Percentiles rank a stretch among this genome's conserved stretches.
Evolutionary conservation across 1,140 invertebrate genomes (phyloP).

Genomic region (Hirudo medicinalis): DNA sequence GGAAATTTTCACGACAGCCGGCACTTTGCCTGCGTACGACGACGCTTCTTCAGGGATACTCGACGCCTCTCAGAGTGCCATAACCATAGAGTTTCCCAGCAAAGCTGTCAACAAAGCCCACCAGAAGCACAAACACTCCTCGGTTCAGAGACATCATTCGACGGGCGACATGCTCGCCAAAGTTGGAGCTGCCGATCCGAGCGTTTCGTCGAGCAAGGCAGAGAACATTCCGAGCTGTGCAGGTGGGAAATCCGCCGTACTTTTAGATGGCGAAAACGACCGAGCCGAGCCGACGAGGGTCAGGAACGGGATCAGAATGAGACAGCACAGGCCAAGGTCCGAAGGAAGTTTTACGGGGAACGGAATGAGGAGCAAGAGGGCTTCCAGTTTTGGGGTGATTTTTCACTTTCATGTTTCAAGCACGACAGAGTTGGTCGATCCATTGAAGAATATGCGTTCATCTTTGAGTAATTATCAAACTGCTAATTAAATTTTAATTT

Average conservation of each 20-base stretch:
- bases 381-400: constrained; percentile 38
- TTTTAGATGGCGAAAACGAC: not conserved
- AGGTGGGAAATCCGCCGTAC: not conserved
- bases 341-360: constrained; percentile 34
- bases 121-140: constrained; percentile 25
- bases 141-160: constrained; percentile 39
- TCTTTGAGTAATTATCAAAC: too few relatives aligned
- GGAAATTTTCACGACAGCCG: not conserved
- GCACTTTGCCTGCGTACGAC: not conserved
- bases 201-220: too few relatives aligned
- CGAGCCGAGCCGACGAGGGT: constrained; percentile 7
- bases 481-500: too few relatives aligned
- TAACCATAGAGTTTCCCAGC: not conserved
- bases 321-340: constrained; percentile 31
- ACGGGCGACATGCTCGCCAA: constrained; percentile 19
- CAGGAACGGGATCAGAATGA: constrained; percentile 22
- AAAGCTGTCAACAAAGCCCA: not conserved
- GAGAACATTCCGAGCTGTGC: not conserved
- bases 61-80: not conserved
- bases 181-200: not conserved
- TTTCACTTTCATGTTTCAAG: too few relatives aligned
- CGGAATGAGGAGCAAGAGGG: constrained; percentile 33
- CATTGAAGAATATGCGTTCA: too few relatives aligned
- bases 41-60: not conserved
- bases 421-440: too few relatives aligned